phyloP scores from a whole-genome alignment of 1,140 invertebrate genomes.

The Drosophila gunungcola region DNA sequence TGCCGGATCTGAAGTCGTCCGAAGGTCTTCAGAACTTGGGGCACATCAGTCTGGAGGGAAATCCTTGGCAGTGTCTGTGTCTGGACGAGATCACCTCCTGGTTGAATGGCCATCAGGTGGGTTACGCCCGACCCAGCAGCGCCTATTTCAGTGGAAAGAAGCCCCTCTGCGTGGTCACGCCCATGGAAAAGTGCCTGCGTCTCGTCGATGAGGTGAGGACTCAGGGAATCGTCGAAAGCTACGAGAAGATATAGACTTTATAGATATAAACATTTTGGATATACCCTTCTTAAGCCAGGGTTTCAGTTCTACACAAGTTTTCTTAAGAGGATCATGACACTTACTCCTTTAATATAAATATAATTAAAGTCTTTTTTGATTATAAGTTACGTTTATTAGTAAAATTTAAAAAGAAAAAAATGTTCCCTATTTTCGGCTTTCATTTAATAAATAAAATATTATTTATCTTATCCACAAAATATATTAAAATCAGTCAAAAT shows the following conservation, averaged over 20 bases:
- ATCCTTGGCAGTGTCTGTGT: constrained; percentile 81
- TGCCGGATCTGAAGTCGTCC: constrained; percentile 39
- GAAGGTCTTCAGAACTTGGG: constrained; percentile 38
- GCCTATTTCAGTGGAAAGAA: constrained; percentile 68
- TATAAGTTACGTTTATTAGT: too few species aligned
- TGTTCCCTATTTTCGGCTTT: too few species aligned
- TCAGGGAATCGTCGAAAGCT: constrained; percentile 61
- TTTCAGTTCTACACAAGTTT: too few species aligned
- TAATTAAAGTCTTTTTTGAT: too few species aligned
- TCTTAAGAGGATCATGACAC: too few species aligned
- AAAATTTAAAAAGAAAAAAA: too few species aligned
- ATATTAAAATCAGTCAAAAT: too few species aligned
- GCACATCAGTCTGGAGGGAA: constrained; percentile 70
- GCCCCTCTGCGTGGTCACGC: constrained; percentile 73
- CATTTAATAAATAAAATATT: too few species aligned
- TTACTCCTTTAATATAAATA: too few species aligned
- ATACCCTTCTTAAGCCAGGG: too few species aligned
- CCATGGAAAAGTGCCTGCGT: constrained; percentile 59
- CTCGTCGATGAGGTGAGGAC: constrained; percentile 46
- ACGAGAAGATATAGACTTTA: constrained; percentile 44
- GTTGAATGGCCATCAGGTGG: constrained; percentile 50
- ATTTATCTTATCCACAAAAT: too few species aligned
- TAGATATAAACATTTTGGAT: too few species aligned
- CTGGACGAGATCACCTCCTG: constrained; percentile 67
- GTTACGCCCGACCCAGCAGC: constrained; percentile 50